Percentiles rank a stretch among this genome's conserved stretches.
Conservation (phyloP, 2,113 vertebrate species). For the Pelmatolapia mariae region DNA sequence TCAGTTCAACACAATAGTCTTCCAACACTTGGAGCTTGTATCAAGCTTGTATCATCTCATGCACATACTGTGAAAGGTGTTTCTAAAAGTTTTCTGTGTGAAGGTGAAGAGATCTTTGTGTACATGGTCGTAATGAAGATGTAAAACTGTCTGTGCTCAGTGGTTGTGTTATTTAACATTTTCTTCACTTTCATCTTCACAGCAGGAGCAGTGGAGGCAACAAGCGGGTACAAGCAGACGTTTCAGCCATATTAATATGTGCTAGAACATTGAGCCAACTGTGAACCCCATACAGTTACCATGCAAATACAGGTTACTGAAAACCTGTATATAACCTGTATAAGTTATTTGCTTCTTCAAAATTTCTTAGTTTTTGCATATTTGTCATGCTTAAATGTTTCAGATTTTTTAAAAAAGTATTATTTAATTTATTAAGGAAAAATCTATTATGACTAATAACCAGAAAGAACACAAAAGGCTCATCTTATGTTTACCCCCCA, state of each 20-base stretch:
- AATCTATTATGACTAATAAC: neutral
- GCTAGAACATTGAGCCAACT: neutral
- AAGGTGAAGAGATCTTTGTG: neutral
- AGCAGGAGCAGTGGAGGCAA: neutral
- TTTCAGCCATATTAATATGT: neutral
- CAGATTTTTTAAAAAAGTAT: neutral
- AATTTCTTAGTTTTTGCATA: neutral
- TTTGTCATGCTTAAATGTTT: neutral
- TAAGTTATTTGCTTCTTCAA: neutral
- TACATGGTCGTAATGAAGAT: neutral
- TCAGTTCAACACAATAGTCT: neutral
- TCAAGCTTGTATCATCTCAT: neutral
- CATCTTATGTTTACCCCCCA: accelerated
- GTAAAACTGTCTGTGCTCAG: neutral
- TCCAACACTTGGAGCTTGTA: neutral
- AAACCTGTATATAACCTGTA: neutral
- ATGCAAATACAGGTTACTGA: neutral
- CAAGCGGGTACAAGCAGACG: neutral
- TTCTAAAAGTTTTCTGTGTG: neutral
- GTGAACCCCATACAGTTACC: neutral
- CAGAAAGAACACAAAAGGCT: neutral
- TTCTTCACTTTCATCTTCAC: neutral
- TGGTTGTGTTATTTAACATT: neutral
- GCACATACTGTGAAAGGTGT: neutral
- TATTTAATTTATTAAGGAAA: neutral